Base-by-base conservation (phyloP, 2,888 invertebrate species). In the Norana najaformis region DNA sequence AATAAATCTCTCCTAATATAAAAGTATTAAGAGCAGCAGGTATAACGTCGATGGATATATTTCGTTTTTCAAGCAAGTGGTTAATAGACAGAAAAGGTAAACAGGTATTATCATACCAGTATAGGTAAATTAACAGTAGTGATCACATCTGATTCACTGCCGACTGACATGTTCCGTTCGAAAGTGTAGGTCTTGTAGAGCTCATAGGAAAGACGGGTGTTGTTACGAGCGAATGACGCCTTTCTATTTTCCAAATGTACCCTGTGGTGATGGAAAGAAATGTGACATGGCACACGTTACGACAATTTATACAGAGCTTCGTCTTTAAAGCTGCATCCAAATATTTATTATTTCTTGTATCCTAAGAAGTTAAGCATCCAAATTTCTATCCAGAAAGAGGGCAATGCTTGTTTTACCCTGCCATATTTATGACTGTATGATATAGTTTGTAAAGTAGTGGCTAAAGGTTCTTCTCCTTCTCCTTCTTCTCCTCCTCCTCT, bases 121-220 rank as follows among this genome's bases (percentile, higher is more conserved):
- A 85, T 85, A 6, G 85, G 85, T 23, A 85, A 23, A 85, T 85
- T 85, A 23, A 85, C 85, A 14, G 85, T 37, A 8, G 36, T 85
- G 20, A 85, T 35, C 6, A 35, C 23, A 85, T 85, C 85, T 35
- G 35, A 8, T 14, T 85, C 85, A 23, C 4, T 18, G 35, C 85
- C 85, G 37, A 37, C 8, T 16, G 85, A 85, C 35, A 85, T 35
- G 85, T 85, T 85, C 37, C 85, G 34, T 16, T 85, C 85, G 85
- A 85, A 85, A 16, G 85, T 85, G 85, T 36, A 85, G n/a, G 85
- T 85, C 85, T 85, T 85, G 85, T 85, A 85, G 36, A 85, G 85
- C 36, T 85, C 36, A 23, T 36, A 85, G 85, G 85, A 85, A 16
- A 85, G 37, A 23, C 85, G 34, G 35, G 36, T 36, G 36, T 85